Evolutionary conservation across 2,113 vertebrate species (phyloP), one percentile per base, ranked within the genome.

Genomic region (Dasyornis broadbenti): DNA sequence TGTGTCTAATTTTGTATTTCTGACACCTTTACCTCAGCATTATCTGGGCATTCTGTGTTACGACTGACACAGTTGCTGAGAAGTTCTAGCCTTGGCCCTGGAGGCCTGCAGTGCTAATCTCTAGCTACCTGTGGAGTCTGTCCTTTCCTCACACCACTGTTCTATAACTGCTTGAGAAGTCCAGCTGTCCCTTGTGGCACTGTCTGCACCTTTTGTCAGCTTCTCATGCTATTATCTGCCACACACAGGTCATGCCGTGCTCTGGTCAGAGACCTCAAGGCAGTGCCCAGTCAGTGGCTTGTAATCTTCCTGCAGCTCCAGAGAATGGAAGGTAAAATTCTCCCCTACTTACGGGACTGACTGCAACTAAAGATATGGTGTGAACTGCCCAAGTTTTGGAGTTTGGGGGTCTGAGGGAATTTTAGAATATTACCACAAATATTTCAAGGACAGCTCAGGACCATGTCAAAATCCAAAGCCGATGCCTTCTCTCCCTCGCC

Each of bases 241-340:
- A 23, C 26, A 8, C 42, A 21, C 4, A 14, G 42, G 8, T 30
- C 0, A 0, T 52, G 37, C 40, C 19, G 5, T 3, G 11, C 6
- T 45, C 52, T 47, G 27, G 30, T 14, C 49, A 54, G 30, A 49
- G 8, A 39, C 27, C 40, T 69, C 59, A 31, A 31, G 42, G 42
- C 35, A 66, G n/a, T 10, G 30, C 35, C 27, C 33, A 33, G 49
- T 17, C 37, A 31, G 23, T 33, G 37, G 27, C 21, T 39, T 3
- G 2, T 15, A 27, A 39, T 53, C 53, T 15, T 14, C 31, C 42
- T 33, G 26, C 23, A 56, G 45, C 27, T 37, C 23, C 45, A 22
- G n/a, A 45, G 71, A 75, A n/a, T 10, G 8, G 37, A 50, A 56
- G 13, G 37, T 10, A 40, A 81, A 35, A 72, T 15, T 54, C 15